Evolutionary conservation across 2,888 invertebrate genomes (phyloP), one percentile per base, ranked within the genome.

Genomic region (Halictus quadricinctus): DNA sequence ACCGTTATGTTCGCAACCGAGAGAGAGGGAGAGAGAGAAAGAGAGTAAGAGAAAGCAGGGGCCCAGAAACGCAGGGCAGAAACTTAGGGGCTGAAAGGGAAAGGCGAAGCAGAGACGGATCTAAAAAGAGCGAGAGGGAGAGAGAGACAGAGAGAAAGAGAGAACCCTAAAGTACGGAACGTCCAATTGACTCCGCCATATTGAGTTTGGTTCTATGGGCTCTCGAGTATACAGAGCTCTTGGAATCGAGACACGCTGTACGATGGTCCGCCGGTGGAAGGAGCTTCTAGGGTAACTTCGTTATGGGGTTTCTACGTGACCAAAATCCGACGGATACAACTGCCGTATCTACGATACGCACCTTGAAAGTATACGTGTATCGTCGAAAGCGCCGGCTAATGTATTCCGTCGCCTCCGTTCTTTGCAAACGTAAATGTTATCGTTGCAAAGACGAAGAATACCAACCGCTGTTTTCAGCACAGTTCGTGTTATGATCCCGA

Each of bases 131-230:
- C 21, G 60, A 66, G 46, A 41, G 72, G 64, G 81, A 72, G 81
- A 80, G 75, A 79, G 36, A 36, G 36, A 36, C 1, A 36, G 79
- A 66, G 84, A 84, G 69, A 18, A 41, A 41, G 21, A 64, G 85
- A 87, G 88, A 84, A 88, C 89, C 91, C 92, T 88, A 90, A 92
- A 93, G 92, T 92, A 91, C 92, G 91, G 91, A 90, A 83, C 91
- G 90, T 91, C 93, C 93, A 93, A 94, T 93, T 94, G 94, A 94
- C 94, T 94, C 90, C 91, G 93, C 94, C 93, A 93, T 94, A 94
- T 94, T 94, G 94, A 94, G 90, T 94, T 94, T 93, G 92, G 92
- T 93, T 93, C 92, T 94, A 93, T 94, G 92, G 93, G 91, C 91
- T 93, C 93, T 93, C 91, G 91, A 93, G 91, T 92, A 90, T 89